Percentiles rank a stretch among this genome's conserved stretches.
Evolutionary conservation across 2,797 vertebrate genomes (phyloP).

Genomic region (Graptemys geographica): DNA sequence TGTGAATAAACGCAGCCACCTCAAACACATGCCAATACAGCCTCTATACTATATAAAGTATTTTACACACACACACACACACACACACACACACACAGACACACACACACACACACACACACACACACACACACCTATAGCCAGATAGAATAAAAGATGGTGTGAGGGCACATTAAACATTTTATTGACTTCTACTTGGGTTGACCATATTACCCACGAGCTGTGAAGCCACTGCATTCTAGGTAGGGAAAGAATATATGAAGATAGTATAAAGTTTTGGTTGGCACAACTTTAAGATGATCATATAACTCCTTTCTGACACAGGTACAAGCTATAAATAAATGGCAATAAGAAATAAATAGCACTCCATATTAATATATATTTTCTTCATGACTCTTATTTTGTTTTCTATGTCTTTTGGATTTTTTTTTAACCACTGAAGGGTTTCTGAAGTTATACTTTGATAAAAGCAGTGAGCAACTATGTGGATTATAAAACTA

Average conservation of each 20-base stretch:
- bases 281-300: neutral
- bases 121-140: no score
- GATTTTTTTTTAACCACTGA: constrained; percentile 33
- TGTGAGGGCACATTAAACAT: neutral
- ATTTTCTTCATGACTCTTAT: neutral
- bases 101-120: no score
- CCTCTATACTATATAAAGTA: neutral
- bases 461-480: neutral
- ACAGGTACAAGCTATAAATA: constrained; percentile 25
- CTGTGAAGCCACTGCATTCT: neutral
- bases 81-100: no score
- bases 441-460: neutral
- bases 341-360: constrained; percentile 2
- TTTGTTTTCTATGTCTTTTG: neutral
- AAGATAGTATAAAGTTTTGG: constrained; percentile 20
- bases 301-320: constrained; percentile 16
- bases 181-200: neutral
- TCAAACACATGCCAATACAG: neutral
- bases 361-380: neutral
- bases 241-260: neutral
- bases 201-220: neutral
- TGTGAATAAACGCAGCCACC: neutral
- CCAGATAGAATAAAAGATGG: no score
- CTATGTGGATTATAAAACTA: neutral
- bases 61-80: no score